Base-by-base conservation (phyloP, 2,113 vertebrate species). In the Lontra canadensis region DNA sequence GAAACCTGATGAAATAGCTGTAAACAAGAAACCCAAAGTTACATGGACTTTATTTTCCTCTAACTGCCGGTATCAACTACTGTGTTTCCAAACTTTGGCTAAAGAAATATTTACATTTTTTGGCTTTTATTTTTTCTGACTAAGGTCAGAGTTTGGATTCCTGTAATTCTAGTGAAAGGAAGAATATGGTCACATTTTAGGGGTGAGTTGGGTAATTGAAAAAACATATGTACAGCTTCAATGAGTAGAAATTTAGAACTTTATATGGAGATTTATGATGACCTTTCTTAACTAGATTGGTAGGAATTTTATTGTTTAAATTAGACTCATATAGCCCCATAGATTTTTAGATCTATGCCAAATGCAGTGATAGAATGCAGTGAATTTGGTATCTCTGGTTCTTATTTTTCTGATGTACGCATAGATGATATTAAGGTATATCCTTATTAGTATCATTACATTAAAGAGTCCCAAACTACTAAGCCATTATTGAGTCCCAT, bases 21-120 rank as follows among this genome's bases (percentile, higher is more conserved):
- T 96, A 94, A 90, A 85, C 69, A 96, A 67, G 79, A 82, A 94
- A 73, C 20, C 31, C 71, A 20, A 55, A 92, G 44, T 90, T 71
- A 88, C 7, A 23, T 10, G 93, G 69, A 67, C 87, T 86, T 95
- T 88, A 88, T 94, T 96, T 97, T 90, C 65, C 21, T 88, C 13
- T 79, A 63, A 96, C 49, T 91, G 44, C 73, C 55, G 49, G 14
- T 96, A 59, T 83, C 86, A 90, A 49, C 73, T 93, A 29, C 34
- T 69, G 17, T 81, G 61, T 89, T 92, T 95, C 36, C 42, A 96
- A 93, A 94, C 67, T 97, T 97, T 95, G 97, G 39, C 49, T 97
- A 61, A 95, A 92, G 80, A 97, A 97, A 63, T 95, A 95, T 98
- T 98, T 97, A 87, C 79, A 52, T 96, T 36, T 97, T 96, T 98